Conservation (phyloP, 1,140 invertebrate species). For the Halesus radiatus region DNA sequence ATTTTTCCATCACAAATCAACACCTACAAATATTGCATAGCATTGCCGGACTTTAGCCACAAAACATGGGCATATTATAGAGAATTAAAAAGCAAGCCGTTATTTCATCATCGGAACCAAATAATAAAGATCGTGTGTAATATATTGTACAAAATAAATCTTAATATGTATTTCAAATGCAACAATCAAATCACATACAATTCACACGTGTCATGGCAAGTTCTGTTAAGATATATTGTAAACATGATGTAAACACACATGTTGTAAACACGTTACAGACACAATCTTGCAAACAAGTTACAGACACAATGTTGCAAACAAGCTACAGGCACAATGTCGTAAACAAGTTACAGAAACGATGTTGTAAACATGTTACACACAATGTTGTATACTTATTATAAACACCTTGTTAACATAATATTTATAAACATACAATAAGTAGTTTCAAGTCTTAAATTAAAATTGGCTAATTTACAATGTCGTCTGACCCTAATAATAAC, state of each 20-base stretch:
- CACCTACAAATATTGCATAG: not conserved
- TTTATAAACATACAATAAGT: constrained; percentile 14
- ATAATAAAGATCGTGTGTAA: not conserved
- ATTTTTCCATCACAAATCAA: not conserved
- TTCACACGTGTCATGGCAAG: constrained; percentile 27
- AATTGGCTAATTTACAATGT: constrained; percentile 26
- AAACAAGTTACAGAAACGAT: not conserved
- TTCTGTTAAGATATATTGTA: not conserved
- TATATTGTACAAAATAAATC: constrained; percentile 14
- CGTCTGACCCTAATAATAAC: not conserved
- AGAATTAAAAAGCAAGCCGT: not conserved
- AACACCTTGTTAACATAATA: not conserved
- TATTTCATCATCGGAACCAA: not conserved
- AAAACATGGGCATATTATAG: not conserved
- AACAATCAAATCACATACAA: constrained; percentile 27
- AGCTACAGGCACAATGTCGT: not conserved
- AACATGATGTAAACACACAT: too few species aligned
- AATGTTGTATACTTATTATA: too few species aligned
- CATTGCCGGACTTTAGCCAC: not conserved
- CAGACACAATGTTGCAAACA: too few species aligned
- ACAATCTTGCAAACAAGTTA: too few species aligned
- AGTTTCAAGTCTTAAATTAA: constrained; percentile 13
- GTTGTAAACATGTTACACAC: too few species aligned
- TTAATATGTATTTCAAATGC: constrained; percentile 9
- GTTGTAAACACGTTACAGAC: too few species aligned